These are phyloP conservation scores for Patella caerulea DNA, from an alignment of 2,888 invertebrate genomes.

Conservation along the genomic window DNA sequence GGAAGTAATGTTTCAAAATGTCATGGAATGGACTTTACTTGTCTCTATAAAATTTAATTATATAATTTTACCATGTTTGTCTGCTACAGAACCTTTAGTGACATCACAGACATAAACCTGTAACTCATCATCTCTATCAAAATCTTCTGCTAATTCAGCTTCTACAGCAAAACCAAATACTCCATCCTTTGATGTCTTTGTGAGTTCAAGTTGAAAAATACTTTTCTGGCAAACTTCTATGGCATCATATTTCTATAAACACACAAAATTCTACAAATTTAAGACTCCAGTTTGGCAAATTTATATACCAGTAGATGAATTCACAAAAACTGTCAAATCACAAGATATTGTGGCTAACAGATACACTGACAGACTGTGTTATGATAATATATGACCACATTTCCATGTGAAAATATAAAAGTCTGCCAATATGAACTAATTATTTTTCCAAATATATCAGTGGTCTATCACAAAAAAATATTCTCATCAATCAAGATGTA, in stretches of 20 bases:
- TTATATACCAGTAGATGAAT: no score
- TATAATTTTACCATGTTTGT: constrained; percentile 86
- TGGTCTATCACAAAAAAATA: no score
- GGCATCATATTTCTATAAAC: constrained; percentile 66
- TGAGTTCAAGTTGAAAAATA: constrained; percentile 94
- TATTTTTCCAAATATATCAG: no score
- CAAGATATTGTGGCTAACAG: no score
- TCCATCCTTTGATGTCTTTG: constrained; percentile 89
- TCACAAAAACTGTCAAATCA: no score
- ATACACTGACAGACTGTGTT: no score
- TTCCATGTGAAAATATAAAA: no score
- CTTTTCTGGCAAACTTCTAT: constrained; percentile 97
- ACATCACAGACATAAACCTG: constrained; percentile 97
- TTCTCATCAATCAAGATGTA: no score
- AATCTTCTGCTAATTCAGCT: constrained; percentile 95
- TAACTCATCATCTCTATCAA: constrained; percentile 94
- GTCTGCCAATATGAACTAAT: no score
- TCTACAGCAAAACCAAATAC: constrained; percentile 99
- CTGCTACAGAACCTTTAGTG: constrained; percentile 94
- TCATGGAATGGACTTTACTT: neutral
- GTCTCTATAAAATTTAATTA: neutral
- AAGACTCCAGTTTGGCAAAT: no score
- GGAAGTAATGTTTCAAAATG: neutral
- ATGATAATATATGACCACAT: no score
- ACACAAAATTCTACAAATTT: no score